Evolutionary conservation across 2,797 vertebrate species (phyloP).

Genomic region (Gymnoscopelus microlampas): DNA sequence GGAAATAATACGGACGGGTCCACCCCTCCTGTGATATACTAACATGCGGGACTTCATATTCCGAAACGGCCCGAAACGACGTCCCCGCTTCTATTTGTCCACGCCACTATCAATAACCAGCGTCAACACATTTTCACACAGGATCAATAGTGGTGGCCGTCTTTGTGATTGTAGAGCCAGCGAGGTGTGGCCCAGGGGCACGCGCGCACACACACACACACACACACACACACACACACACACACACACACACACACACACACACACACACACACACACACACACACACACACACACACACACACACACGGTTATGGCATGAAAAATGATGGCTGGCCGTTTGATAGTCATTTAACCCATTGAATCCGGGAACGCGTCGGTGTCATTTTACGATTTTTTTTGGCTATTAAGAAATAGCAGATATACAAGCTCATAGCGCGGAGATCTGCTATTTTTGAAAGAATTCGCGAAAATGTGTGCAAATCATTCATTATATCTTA

Average conservation of each 20-base stretch:
- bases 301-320: slow-evolving; percentile 59
- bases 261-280: slow-evolving; percentile 26
- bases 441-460: no score
- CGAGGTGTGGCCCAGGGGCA: slow-evolving; percentile 48
- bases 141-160: slow-evolving; percentile 67
- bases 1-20: not conserved
- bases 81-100: slow-evolving; percentile 42
- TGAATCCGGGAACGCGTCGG: no score
- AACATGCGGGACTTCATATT: slow-evolving; percentile 35
- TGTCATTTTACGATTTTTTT: no score
- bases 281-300: slow-evolving; percentile 40
- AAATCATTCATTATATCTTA: no score
- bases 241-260: slow-evolving; percentile 21
- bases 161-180: slow-evolving; percentile 47
- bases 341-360: slow-evolving; percentile 70
- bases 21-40: slow-evolving; percentile 46
- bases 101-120: slow-evolving; percentile 33
- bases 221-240: slow-evolving; percentile 36
- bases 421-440: no score
- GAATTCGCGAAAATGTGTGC: no score
- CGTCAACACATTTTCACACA: slow-evolving; percentile 58
- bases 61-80: not conserved
- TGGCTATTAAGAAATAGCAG: no score
- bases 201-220: slow-evolving; percentile 34
- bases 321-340: slow-evolving; percentile 74